Conservation (phyloP, 2,888 invertebrate genomes). For the Dolomedes plantarius region DNA sequence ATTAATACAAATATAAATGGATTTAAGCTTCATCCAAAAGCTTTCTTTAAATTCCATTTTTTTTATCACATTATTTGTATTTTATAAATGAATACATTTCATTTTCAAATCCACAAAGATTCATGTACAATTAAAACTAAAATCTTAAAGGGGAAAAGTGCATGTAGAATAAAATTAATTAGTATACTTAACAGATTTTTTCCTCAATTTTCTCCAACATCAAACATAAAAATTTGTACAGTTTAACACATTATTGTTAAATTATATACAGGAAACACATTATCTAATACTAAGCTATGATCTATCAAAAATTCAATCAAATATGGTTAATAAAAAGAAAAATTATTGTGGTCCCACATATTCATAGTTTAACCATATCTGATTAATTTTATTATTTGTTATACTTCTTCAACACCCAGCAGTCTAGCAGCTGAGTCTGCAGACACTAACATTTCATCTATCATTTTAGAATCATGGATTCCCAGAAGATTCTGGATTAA, state of each 20-base stretch:
- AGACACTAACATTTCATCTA: constrained; percentile 88
- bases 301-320: neutral
- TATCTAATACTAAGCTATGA: neutral
- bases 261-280: neutral
- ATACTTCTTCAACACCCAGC: constrained; percentile 81
- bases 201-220: neutral
- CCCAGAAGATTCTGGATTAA: constrained; percentile 92
- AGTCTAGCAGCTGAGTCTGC: constrained; percentile 89
- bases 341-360: neutral
- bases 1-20: no score
- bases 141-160: neutral
- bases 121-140: neutral
- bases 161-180: neutral
- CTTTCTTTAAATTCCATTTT: no score
- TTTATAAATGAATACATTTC: no score
- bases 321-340: neutral
- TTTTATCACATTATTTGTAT: no score
- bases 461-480: constrained; percentile 88
- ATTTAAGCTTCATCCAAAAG: no score
- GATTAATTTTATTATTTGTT: neutral
- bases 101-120: no score
- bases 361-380: neutral
- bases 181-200: neutral
- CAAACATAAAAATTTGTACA: constrained; percentile 1
- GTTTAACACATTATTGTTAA: neutral